These are phyloP conservation scores for Lamprologus callipterus DNA, from an alignment of 2,113 vertebrate genomes.

Conservation along the genomic window DNA sequence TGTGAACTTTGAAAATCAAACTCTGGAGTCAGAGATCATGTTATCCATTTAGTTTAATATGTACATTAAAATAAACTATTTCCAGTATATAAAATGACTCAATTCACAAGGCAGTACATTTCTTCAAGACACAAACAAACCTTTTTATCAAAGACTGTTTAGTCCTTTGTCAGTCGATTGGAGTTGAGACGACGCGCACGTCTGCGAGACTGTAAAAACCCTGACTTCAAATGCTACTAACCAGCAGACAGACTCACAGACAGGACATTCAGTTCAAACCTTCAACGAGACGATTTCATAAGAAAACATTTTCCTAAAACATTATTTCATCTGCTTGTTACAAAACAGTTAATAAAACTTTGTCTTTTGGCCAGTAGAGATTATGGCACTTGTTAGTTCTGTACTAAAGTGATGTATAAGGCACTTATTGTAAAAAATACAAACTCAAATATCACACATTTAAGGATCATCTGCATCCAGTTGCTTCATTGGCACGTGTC, in stretches of 20 bases:
- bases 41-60: constrained; percentile 76
- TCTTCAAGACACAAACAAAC: constrained; percentile 66
- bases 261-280: constrained; percentile 50
- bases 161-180: constrained; percentile 81
- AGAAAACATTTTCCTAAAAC: constrained; percentile 80
- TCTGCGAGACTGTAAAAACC: constrained; percentile 65
- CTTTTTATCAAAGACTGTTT: constrained; percentile 74
- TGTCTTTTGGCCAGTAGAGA: constrained; percentile 32
- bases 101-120: constrained; percentile 80
- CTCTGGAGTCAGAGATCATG: constrained; percentile 14
- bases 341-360: constrained; percentile 25
- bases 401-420: constrained; percentile 38
- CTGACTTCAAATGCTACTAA: constrained; percentile 61
- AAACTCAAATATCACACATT: background rate
- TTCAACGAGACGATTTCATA: constrained; percentile 71
- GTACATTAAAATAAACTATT: constrained; percentile 81
- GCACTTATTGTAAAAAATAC: constrained; percentile 54
- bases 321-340: constrained; percentile 60
- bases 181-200: constrained; percentile 67
- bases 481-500: constrained; percentile 60
- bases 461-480: constrained; percentile 49
- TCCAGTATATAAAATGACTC: constrained; percentile 72
- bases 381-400: constrained; percentile 55
- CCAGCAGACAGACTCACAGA: constrained; percentile 1
- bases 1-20: background rate